Percentiles rank a stretch among this genome's conserved stretches.
Evolutionary conservation across 2,888 invertebrate species (phyloP).

Genomic region (Eupithecia tripunctaria): DNA sequence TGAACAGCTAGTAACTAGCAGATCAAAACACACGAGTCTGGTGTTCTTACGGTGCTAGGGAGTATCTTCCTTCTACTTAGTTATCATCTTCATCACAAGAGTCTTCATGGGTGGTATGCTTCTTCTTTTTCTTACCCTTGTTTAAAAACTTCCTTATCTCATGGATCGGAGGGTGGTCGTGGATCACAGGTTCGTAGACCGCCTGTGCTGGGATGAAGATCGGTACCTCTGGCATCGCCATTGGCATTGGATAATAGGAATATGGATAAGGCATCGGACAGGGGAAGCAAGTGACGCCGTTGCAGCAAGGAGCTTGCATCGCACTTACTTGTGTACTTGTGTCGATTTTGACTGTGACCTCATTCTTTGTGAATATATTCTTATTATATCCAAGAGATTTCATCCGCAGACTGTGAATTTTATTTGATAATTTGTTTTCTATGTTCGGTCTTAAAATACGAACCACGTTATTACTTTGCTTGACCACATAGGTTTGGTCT

Average conservation of each 20-base stretch:
- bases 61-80: no score
- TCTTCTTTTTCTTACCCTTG: conserved; percentile 40
- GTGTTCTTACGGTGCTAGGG: no score
- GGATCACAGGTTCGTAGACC: conserved; percentile 66
- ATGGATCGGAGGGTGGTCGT: conserved; percentile 67
- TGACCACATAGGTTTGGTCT: conserved; percentile 10
- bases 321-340: background rate
- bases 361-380: conserved; percentile 7
- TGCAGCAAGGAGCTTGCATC: conserved; percentile 31
- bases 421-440: background rate
- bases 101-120: no score
- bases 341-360: conserved; percentile 11
- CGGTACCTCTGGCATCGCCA: conserved; percentile 46
- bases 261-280: conserved; percentile 25
- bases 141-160: conserved; percentile 56
- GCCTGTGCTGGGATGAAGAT: conserved; percentile 59
- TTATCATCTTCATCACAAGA: no score
- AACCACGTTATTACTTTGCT: conserved; percentile 1
- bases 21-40: no score
- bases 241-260: conserved; percentile 17
- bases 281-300: conserved; percentile 25
- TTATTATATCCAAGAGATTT: conserved; percentile 7
- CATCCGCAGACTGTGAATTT: background rate
- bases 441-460: conserved; percentile 18
- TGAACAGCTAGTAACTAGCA: no score